Evolutionary conservation across 2,888 invertebrate species (phyloP), one percentile per base, ranked within the genome.

Genomic region (Dolomedes plantarius): DNA sequence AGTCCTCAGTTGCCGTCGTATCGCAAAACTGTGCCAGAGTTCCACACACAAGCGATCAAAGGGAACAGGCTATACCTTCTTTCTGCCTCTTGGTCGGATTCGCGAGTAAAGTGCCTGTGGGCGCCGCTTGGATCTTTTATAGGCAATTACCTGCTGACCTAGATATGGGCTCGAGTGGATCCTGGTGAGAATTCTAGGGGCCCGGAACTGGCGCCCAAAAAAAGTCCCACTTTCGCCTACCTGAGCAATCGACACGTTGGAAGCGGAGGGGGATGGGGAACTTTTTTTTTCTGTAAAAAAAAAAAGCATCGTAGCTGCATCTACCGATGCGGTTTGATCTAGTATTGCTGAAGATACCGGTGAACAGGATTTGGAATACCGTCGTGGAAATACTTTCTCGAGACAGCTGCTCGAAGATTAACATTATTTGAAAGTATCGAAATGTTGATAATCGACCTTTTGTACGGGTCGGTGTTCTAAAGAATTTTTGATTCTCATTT

Each of bases 221-320:
- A n/a, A n/a, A 83, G 82, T 71, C 83, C 83, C 83, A 85, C 83
- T 85, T 85, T 77, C 83, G 77, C 83, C 77, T 77, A 71, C 76
- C 82, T 46, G 71, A 71, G 82, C 82, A 83, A 81, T 56, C 56
- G n/a, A n/a, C n/a, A n/a, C n/a, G n/a, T n/a, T n/a, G n/a, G n/a
- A n/a, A n/a, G n/a, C n/a, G n/a, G n/a, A n/a, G n/a, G n/a, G n/a
- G n/a, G n/a, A n/a, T n/a, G n/a, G n/a, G n/a, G n/a, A n/a, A n/a
- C n/a, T n/a, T n/a, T n/a, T n/a, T n/a, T n/a, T n/a, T n/a, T n/a
- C n/a, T n/a, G n/a, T n/a, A n/a, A n/a, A n/a, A n/a, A n/a, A n/a
- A n/a, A n/a, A n/a, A n/a, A n/a, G n/a, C n/a, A n/a, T n/a, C n/a
- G n/a, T n/a, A n/a, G n/a, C n/a, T n/a, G n/a, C n/a, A n/a, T n/a